These are phyloP conservation scores for Trilocha varians DNA, from an alignment of 2,888 invertebrate species.

Conservation along the genomic window DNA sequence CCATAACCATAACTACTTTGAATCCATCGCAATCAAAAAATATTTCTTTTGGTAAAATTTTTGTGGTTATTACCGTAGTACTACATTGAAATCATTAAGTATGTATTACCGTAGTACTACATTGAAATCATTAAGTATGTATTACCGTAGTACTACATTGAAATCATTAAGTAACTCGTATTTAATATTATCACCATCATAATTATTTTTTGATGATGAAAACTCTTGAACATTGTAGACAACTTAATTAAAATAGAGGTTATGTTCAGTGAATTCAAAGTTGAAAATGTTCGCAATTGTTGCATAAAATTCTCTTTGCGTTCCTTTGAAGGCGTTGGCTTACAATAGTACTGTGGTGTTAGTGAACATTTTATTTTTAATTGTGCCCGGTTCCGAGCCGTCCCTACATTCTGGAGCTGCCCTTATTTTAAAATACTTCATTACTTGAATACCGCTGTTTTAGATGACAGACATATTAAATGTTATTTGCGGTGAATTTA, in stretches of 20 bases:
- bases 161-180: no score
- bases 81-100: no score
- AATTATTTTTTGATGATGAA: no score
- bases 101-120: no score
- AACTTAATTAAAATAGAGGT: neutral
- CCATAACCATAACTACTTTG: no score
- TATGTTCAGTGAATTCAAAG: neutral
- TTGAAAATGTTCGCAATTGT: constrained; percentile 26
- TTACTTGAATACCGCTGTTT: neutral
- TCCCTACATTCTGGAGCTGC: constrained; percentile 16
- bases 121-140: no score
- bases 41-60: no score
- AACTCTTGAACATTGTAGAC: no score
- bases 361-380: constrained; percentile 43
- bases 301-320: constrained; percentile 26
- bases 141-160: no score
- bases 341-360: constrained; percentile 34
- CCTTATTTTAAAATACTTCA: neutral
- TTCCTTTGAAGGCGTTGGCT: constrained; percentile 26
- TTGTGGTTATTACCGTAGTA: no score
- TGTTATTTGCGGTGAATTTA: neutral
- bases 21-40: no score
- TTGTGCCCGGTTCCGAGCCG: constrained; percentile 26
- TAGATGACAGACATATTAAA: neutral
- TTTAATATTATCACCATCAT: no score